Percentiles rank a stretch among this genome's conserved stretches.
Conservation (phyloP, 1,140 invertebrate genomes). For the Fopius arisanus region DNA sequence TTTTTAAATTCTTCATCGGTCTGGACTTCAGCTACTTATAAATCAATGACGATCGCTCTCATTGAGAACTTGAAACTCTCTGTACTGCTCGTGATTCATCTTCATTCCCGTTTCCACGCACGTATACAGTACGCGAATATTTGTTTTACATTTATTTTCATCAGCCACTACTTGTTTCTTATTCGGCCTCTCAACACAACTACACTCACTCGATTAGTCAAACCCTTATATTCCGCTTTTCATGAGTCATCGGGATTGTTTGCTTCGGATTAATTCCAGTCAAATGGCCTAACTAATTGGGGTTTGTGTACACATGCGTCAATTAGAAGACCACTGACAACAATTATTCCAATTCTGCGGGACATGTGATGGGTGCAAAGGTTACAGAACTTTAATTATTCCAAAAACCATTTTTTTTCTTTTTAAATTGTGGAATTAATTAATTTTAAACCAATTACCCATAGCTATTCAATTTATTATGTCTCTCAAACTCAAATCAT, state of each 20-base stretch:
- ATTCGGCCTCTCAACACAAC: neutral
- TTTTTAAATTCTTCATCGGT: neutral
- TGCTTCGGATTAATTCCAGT: neutral
- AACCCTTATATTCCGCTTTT: neutral
- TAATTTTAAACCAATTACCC: too few relatives aligned
- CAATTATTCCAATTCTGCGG: too few relatives aligned
- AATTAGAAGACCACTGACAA: too few relatives aligned
- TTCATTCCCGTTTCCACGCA: conserved; percentile 1
- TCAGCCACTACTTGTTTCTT: neutral
- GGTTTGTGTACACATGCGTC: too few relatives aligned
- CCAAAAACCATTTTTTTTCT: too few relatives aligned
- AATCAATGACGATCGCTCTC: neutral
- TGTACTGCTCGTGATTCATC: neutral
- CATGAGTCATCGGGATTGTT: neutral
- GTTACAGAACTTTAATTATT: too few relatives aligned
- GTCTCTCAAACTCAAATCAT: too few relatives aligned
- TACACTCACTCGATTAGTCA: neutral
- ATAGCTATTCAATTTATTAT: too few relatives aligned
- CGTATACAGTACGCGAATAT: neutral
- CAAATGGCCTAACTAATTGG: too few relatives aligned
- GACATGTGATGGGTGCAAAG: too few relatives aligned
- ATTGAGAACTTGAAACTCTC: neutral
- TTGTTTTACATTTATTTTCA: neutral
- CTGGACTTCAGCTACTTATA: neutral
- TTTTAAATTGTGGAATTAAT: too few relatives aligned